A percentile compares a stretch with the other conserved stretches of the same genome.
Conservation (phyloP, 30 jellyfish, hydroid and myxozoan genomes). For the Hydractinia symbiolongicarpus region DNA sequence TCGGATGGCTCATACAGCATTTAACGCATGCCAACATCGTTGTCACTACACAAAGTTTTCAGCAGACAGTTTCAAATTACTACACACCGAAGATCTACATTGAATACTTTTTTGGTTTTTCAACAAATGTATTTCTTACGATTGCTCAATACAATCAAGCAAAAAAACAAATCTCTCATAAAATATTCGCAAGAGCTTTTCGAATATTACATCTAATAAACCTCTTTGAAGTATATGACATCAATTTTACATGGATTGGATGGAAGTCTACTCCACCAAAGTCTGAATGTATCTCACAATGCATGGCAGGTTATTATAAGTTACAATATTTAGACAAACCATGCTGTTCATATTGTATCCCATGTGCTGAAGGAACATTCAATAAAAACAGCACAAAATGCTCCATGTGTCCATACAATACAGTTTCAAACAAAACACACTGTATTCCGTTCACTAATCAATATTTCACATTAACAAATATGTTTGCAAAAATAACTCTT, state of each 20-base stretch:
- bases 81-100: too few species aligned
- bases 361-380: not conserved
- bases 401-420: not conserved
- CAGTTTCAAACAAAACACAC: not conserved
- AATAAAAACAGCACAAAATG: not conserved
- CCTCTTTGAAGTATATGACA: not conserved
- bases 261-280: not conserved
- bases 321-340: not conserved
- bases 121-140: too few species aligned
- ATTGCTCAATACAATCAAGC: too few species aligned
- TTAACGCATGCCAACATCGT: too few species aligned
- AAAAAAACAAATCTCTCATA: too few species aligned
- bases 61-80: too few species aligned
- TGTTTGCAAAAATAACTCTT: not conserved
- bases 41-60: too few species aligned
- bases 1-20: not conserved
- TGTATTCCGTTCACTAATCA: not conserved
- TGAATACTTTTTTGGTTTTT: too few species aligned
- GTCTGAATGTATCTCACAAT: not conserved
- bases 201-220: too few species aligned
- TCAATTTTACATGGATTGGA: conserved; percentile 4
- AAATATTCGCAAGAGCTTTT: too few species aligned
- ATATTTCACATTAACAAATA: not conserved
- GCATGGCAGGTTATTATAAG: not conserved
- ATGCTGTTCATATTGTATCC: not conserved